phyloP scores from a whole-genome alignment of 2,797 vertebrate species.

The Podargus strigoides region DNA sequence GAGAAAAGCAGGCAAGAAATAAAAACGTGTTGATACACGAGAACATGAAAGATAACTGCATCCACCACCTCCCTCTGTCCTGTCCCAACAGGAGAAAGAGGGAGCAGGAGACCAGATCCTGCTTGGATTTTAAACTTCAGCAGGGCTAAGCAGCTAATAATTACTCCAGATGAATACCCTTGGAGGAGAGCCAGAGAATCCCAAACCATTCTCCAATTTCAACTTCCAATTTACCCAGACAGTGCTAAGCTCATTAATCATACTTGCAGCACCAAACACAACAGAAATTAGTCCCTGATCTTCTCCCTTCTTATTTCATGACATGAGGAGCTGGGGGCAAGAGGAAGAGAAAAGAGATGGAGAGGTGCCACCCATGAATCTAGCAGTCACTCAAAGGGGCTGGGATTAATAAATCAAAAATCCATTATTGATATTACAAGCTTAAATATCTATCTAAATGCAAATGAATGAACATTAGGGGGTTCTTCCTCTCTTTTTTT shows the following conservation, averaged over 20 bases:
- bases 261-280: slow-evolving; percentile 72
- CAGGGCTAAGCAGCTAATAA: slow-evolving; percentile 32
- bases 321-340: background rate
- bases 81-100: background rate
- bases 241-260: slow-evolving; percentile 82
- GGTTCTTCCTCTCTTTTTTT: background rate
- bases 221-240: slow-evolving; percentile 76
- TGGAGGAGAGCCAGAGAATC: slow-evolving; percentile 34
- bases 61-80: background rate
- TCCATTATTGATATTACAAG: slow-evolving; percentile 69
- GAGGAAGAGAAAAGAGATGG: background rate
- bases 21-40: background rate
- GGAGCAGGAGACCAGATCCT: background rate
- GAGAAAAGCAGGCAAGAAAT: background rate
- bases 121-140: background rate
- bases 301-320: background rate
- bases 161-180: slow-evolving; percentile 2
- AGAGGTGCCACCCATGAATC: background rate
- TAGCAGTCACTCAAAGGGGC: background rate
- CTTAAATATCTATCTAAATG: slow-evolving; percentile 81
- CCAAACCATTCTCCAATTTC: slow-evolving; percentile 55
- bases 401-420: slow-evolving; percentile 58
- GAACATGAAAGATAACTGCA: background rate
- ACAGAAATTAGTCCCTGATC: slow-evolving; percentile 21
- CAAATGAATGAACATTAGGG: slow-evolving; percentile 50